These are phyloP conservation scores for Colostygia pectinataria DNA, from an alignment of 2,888 invertebrate species.

Conservation along the genomic window DNA sequence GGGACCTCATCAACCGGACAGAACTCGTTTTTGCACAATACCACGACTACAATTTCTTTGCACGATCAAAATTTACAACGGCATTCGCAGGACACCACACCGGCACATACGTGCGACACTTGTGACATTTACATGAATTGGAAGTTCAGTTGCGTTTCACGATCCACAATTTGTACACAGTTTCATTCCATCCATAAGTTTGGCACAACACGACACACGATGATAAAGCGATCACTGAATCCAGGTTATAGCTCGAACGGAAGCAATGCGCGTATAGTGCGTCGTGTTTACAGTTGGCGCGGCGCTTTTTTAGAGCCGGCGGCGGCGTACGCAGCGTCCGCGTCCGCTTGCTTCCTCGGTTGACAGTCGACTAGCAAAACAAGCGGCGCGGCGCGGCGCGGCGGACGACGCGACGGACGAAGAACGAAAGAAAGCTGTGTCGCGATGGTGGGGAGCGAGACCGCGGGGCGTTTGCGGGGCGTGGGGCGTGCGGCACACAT, in stretches of 20 bases:
- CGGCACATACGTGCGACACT: conserved; percentile 62
- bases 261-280: conserved; percentile 70
- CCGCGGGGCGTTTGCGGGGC: conserved; percentile 46
- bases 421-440: conserved; percentile 56
- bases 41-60: conserved; percentile 66
- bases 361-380: conserved; percentile 78
- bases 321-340: conserved; percentile 37
- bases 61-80: conserved; percentile 61
- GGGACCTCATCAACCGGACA: conserved; percentile 52
- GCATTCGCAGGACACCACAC: conserved; percentile 68
- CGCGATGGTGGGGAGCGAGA: conserved; percentile 50
- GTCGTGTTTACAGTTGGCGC: conserved; percentile 81
- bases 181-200: conserved; percentile 60
- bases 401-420: conserved; percentile 10
- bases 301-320: conserved; percentile 51
- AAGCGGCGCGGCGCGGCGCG: conserved; percentile 46
- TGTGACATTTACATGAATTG: conserved; percentile 72
- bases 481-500: conserved; percentile 67
- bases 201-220: conserved; percentile 76
- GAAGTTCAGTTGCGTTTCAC: conserved; percentile 62
- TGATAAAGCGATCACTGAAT: conserved; percentile 56
- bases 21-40: conserved; percentile 71
- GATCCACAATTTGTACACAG: conserved; percentile 52
- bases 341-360: conserved; percentile 62
- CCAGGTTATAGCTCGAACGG: conserved; percentile 72